A percentile compares a stretch with the other conserved stretches of the same genome.
Conservation (phyloP, 2,113 vertebrate genomes). For the Sylvilagus bachmani region DNA sequence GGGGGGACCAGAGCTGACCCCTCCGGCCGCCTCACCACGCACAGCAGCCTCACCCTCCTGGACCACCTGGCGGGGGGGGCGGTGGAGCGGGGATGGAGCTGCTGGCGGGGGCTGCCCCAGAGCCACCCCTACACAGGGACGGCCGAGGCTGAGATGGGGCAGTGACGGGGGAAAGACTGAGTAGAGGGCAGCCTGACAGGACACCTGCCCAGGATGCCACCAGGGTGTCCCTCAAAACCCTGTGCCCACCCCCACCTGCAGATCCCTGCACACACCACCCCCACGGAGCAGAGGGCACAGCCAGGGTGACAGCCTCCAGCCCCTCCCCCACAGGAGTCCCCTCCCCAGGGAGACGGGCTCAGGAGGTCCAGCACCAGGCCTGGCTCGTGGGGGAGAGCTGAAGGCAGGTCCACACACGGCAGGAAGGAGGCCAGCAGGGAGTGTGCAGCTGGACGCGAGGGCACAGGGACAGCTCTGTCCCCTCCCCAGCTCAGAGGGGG, state of each 20-base stretch:
- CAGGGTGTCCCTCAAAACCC: not conserved
- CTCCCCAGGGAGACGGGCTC: no score
- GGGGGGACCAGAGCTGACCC: not conserved
- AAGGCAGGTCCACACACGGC: no score
- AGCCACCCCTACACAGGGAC: no score
- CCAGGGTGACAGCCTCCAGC: not conserved
- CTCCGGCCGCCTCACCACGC: not conserved
- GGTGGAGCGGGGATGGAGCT: not conserved
- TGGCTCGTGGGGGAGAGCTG: no score
- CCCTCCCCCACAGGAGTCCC: not conserved
- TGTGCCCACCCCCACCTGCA: not conserved
- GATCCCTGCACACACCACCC: slow-evolving; percentile 2
- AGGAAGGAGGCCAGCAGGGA: fast-evolving
- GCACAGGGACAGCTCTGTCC: no score
- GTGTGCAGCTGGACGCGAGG: not conserved
- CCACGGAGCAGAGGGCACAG: not conserved
- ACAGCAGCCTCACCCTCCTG: not conserved
- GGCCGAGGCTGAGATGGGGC: not conserved
- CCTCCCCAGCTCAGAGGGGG: not conserved
- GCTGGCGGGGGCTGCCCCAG: not conserved
- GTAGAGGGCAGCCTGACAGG: not conserved
- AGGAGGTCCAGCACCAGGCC: no score
- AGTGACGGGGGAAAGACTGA: fast-evolving
- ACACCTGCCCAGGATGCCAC: not conserved
- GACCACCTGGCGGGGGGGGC: no score